phyloP scores from a whole-genome alignment of 2,113 vertebrate species.

The Spermophilus dauricus region DNA sequence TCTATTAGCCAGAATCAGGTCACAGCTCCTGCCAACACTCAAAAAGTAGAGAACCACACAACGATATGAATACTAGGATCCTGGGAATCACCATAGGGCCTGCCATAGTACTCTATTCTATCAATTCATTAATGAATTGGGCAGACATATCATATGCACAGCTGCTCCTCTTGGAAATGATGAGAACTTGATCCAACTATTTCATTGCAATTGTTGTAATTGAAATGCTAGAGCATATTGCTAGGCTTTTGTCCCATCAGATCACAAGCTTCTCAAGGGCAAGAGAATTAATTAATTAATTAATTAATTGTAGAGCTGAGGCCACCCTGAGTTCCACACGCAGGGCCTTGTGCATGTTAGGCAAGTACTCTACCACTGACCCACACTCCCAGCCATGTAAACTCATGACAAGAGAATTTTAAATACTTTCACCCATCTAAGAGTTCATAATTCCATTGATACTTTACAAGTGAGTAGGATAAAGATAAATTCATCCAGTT shows the following conservation, averaged over 20 bases:
- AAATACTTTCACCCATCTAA: not conserved
- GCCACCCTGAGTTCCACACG: too few species aligned
- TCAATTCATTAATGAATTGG: not conserved
- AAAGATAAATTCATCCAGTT: not conserved
- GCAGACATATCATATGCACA: not conserved
- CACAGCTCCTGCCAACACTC: not conserved
- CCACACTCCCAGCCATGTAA: not conserved
- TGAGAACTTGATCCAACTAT: not conserved
- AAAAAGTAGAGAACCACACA: not conserved
- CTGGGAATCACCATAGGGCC: too few species aligned
- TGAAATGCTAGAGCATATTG: not conserved
- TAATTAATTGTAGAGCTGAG: too few species aligned
- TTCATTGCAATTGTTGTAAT: not conserved
- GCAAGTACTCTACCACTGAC: too few species aligned
- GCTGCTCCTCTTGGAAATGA: not conserved
- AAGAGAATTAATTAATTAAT: not conserved
- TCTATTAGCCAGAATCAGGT: not conserved
- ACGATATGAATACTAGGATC: not conserved
- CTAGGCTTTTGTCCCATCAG: not conserved
- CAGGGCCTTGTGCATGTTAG: too few species aligned
- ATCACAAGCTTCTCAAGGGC: not conserved
- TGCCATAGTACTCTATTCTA: not conserved
- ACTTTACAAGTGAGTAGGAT: not conserved
- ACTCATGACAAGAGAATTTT: not conserved
- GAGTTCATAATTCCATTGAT: not conserved